Conservation (phyloP, 2,888 invertebrate species). For the Euplagia quadripunctaria region DNA sequence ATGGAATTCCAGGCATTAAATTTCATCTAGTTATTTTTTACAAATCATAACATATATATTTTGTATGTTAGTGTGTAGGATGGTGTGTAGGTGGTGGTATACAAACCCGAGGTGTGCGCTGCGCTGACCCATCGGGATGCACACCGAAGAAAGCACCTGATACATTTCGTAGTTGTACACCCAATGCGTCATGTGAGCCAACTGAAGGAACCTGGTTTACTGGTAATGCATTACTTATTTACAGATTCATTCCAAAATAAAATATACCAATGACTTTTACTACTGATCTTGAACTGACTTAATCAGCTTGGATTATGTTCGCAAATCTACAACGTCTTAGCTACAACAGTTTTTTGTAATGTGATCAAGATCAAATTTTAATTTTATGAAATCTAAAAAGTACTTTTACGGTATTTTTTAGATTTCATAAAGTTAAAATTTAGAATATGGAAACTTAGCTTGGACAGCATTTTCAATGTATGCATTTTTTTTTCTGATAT, state of each 20-base stretch:
- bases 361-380: no score
- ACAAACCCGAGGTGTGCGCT: conserved; percentile 91
- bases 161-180: conserved; percentile 88
- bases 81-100: conserved; percentile 91
- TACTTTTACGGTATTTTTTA: no score
- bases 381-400: no score
- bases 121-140: conserved; percentile 89
- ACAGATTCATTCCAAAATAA: background rate
- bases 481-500: no score
- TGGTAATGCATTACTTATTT: conserved; percentile 75
- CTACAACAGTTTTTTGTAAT: background rate
- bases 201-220: conserved; percentile 93
- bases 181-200: conserved; percentile 89
- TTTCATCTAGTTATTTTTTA: background rate
- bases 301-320: no score
- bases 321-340: background rate
- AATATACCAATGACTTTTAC: background rate
- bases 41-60: background rate
- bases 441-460: no score
- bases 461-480: no score
- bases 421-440: no score
- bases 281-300: no score
- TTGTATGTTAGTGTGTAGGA: conserved; percentile 88
- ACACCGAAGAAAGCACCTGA: conserved; percentile 88
- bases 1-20: background rate